These are phyloP conservation scores for Zaprionus camerounensis DNA, from an alignment of 1,140 invertebrate species.

Conservation along the genomic window DNA sequence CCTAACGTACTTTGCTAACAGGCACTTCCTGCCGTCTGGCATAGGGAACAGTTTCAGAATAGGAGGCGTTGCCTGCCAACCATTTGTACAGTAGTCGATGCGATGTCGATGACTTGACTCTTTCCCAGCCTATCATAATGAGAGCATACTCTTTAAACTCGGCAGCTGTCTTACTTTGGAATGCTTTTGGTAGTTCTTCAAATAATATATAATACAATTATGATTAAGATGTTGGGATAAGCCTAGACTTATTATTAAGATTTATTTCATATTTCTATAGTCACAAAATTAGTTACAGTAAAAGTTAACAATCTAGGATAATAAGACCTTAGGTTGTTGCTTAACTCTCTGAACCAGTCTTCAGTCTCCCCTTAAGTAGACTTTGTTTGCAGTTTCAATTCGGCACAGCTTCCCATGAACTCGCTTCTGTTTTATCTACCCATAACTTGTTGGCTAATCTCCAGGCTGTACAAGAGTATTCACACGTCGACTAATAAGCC, in stretches of 20 bases:
- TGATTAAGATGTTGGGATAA: too few relatives aligned
- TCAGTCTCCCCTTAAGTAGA: not conserved
- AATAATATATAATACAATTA: too few relatives aligned
- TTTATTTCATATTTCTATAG: too few relatives aligned
- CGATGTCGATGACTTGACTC: slow-evolving; percentile 13
- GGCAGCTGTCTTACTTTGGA: not conserved
- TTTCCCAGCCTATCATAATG: not conserved
- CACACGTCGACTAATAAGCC: not conserved
- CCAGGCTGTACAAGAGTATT: not conserved
- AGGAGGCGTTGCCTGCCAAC: slow-evolving; percentile 12
- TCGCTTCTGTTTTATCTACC: not conserved
- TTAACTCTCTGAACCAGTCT: too few relatives aligned
- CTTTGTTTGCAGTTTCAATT: not conserved
- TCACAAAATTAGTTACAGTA: too few relatives aligned
- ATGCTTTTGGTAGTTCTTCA: not conserved
- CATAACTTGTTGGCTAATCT: not conserved
- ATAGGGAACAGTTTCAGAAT: slow-evolving; percentile 35
- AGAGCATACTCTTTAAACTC: not conserved
- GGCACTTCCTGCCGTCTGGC: slow-evolving; percentile 55
- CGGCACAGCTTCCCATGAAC: not conserved
- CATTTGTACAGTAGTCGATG: too few relatives aligned
- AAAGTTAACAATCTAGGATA: too few relatives aligned
- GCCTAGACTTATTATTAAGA: too few relatives aligned
- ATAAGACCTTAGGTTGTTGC: too few relatives aligned
- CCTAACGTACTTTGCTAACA: slow-evolving; percentile 38